Base-by-base conservation (phyloP, 2,888 invertebrate genomes). In the Cenopis cana region DNA sequence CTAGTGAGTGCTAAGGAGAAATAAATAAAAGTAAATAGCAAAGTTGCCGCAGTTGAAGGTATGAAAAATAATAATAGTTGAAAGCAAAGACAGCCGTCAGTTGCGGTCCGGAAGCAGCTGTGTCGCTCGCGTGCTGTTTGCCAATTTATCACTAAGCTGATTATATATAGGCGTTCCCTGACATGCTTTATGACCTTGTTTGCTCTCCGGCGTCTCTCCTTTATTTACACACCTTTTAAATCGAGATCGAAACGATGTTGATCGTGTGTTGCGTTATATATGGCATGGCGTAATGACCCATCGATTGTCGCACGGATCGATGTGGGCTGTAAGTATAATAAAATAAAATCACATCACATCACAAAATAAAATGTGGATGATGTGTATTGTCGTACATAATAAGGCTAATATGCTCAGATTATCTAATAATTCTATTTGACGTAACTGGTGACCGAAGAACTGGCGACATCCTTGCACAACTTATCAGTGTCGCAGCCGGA, bases 71-170 rank as follows among this genome's bases (percentile, higher is more conserved):
- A 62, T 62, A 36, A 18, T 66, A 49, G 49, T 11, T 24, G 55
- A 49, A 54, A 55, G 69, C 59, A 69, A 75, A 75, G 77, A 75
- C 76, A 76, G 69, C 56, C 74, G 72, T 72, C 75, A 74, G 64
- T 68, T 74, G 74, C 65, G 72, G 76, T 75, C 81, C 87, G 90
- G 92, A 91, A 90, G 84, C 91, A 92, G 91, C 91, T 92, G 92
- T 84, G 91, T 87, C 87, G 88, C 82, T 92, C 85, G 92, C 92
- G 93, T 93, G 93, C 85, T 92, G 87, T 93, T 93, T 92, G 89
- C 91, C 92, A 93, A 93, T 93, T 93, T 93, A 92, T 93, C 91
- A 92, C 92, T 90, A 92, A 93, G 92, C 91, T 91, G 91, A 93
- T 93, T 93, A 92, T 91, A 90, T 92, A 90, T 88, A 91, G 91